Conservation (phyloP, 1,140 invertebrate species). For the Drosophila nigrodunni region DNA sequence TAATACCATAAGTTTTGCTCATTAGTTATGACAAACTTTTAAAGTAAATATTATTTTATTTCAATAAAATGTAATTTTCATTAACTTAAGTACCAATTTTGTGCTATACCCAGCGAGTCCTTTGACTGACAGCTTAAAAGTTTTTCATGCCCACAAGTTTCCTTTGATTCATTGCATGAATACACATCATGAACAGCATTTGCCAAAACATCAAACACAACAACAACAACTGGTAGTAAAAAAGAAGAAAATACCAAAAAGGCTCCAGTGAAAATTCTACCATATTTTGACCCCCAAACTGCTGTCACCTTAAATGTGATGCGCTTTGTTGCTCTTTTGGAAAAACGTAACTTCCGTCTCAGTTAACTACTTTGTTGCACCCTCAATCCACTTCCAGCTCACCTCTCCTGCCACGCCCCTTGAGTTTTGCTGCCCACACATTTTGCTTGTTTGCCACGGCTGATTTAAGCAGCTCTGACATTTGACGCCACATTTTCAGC, state of each 20-base stretch:
- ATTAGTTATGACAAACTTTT: too few relatives aligned
- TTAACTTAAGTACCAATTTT: neutral
- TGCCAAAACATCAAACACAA: conserved; percentile 11
- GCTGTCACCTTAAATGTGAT: conserved; percentile 70
- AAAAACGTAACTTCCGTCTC: conserved; percentile 62
- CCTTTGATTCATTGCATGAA: conserved; percentile 21
- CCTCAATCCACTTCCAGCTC: neutral
- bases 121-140: neutral
- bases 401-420: neutral
- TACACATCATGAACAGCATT: conserved; percentile 44
- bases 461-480: conserved; percentile 77
- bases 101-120: neutral
- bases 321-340: conserved; percentile 75
- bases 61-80: neutral
- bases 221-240: neutral
- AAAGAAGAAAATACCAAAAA: neutral
- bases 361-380: conserved; percentile 46
- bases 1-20: too few relatives aligned
- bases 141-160: conserved; percentile 16
- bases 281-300: conserved; percentile 19
- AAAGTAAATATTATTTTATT: neutral
- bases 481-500: conserved; percentile 73
- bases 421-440: conserved; percentile 1
- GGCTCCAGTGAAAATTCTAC: conserved; percentile 1
- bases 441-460: conserved; percentile 54